Conservation (phyloP, 2,888 invertebrate genomes). For the Caenorhabditis macrosperma region DNA sequence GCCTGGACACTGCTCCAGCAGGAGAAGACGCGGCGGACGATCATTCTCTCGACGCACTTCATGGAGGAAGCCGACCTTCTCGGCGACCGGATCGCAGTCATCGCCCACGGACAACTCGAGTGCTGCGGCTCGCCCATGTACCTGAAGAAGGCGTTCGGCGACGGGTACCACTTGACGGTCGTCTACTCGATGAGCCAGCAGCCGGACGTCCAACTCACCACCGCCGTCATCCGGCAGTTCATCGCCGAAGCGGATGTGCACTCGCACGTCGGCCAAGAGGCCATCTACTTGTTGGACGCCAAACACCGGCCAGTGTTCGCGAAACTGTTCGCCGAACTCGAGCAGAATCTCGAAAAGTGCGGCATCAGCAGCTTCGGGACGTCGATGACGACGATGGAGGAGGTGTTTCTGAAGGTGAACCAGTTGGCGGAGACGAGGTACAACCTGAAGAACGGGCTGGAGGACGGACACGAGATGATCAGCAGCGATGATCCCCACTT, state of each 20-base stretch:
- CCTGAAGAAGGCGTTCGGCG: conserved; percentile 89
- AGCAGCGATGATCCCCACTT: conserved; percentile 59
- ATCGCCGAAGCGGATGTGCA: conserved; percentile 82
- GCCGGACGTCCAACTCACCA: conserved; percentile 63
- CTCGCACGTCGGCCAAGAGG: conserved; percentile 87
- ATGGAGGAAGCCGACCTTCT: conserved; percentile 93
- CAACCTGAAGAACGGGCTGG: conserved; percentile 52
- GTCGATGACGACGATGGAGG: conserved; percentile 90
- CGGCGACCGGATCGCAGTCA: conserved; percentile 89
- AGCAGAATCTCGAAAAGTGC: conserved; percentile 84
- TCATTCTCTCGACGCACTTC: conserved; percentile 90
- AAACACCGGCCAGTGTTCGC: conserved; percentile 81
- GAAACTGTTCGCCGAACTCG: conserved; percentile 85
- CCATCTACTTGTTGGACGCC: conserved; percentile 84
- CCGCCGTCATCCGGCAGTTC: conserved; percentile 42
- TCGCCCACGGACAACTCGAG: conserved; percentile 88
- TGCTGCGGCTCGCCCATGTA: conserved; percentile 87
- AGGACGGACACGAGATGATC: conserved; percentile 43
- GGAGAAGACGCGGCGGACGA: conserved; percentile 83
- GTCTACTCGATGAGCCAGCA: conserved; percentile 80
- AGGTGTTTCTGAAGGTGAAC: conserved; percentile 87
- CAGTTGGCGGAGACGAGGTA: conserved; percentile 68
- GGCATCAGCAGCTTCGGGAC: conserved; percentile 89
- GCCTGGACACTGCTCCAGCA: conserved; percentile 87
- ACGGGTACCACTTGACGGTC: conserved; percentile 88